A percentile compares a stretch with the other conserved stretches of the same genome.
Conservation (phyloP, 2,888 invertebrate species). For the Leptinotarsa peninsularis region DNA sequence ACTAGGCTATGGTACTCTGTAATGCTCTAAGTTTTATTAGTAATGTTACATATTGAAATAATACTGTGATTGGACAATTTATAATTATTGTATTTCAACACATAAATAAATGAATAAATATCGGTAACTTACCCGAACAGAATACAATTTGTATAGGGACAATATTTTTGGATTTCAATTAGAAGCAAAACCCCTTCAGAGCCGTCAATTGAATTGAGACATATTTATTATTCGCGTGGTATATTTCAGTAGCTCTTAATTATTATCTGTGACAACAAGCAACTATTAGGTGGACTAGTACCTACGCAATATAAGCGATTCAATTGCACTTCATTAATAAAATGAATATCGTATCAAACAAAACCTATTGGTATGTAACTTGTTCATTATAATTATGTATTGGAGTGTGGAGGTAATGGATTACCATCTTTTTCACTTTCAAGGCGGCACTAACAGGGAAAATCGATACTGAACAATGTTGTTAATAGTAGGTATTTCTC, state of each 20-base stretch:
- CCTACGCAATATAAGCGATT: neutral
- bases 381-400: neutral
- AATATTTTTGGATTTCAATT: no score
- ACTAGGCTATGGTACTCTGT: no score
- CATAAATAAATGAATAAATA: no score
- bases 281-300: conserved; percentile 2
- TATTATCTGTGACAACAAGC: neutral
- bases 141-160: no score
- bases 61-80: no score
- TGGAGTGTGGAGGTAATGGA: neutral
- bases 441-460: neutral
- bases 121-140: no score
- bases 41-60: no score
- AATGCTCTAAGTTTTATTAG: no score
- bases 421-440: neutral
- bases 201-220: no score
- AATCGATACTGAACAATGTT: neutral
- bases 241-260: neutral
- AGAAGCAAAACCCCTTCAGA: no score
- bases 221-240: neutral
- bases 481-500: no score
- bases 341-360: neutral
- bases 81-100: no score
- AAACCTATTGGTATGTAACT: neutral
- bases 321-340: neutral